Evolutionary conservation across 1,140 invertebrate genomes (phyloP).

Genomic region (Diploscapter pachys): DNA sequence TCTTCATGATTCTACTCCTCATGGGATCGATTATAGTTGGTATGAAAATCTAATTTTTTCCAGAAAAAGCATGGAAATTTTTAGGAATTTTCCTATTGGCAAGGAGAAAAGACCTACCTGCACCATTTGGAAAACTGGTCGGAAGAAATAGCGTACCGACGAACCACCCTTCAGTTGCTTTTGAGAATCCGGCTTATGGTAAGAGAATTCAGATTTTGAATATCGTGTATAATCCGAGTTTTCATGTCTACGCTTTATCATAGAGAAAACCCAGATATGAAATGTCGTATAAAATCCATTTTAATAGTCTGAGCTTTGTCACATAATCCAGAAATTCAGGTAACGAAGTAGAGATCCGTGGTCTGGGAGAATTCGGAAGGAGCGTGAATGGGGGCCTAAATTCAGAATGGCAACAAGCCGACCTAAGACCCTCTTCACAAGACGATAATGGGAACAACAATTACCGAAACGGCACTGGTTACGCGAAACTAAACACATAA

Average conservation of each 20-base stretch:
- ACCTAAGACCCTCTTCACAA: conserved; percentile 2
- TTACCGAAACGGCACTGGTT: conserved; percentile 28
- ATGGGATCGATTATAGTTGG: conserved; percentile 11
- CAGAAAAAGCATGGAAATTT: background rate
- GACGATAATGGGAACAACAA: conserved; percentile 2
- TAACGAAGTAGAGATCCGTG: conserved; percentile 26
- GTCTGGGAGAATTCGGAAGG: conserved; percentile 13
- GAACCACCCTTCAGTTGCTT: conserved; percentile 15
- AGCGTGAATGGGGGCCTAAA: background rate
- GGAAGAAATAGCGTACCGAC: conserved; percentile 17
- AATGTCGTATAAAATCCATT: background rate
- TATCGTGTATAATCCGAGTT: too few species aligned
- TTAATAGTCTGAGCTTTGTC: background rate
- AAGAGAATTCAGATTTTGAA: too few species aligned
- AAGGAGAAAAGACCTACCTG: conserved; percentile 17
- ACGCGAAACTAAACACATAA: conserved; percentile 18
- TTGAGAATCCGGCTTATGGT: conserved; percentile 30
- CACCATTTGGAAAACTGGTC: conserved; percentile 28
- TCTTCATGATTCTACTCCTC: conserved; percentile 14
- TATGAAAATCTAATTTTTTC: background rate
- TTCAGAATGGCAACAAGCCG: conserved; percentile 24
- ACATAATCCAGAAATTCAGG: background rate
- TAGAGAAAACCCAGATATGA: background rate
- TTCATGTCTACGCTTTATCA: too few species aligned
- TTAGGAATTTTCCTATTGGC: conserved; percentile 8